Percentiles rank a stretch among this genome's conserved stretches.
phyloP scores from a whole-genome alignment of 2,113 vertebrate genomes.

The Sula dactylatra region DNA sequence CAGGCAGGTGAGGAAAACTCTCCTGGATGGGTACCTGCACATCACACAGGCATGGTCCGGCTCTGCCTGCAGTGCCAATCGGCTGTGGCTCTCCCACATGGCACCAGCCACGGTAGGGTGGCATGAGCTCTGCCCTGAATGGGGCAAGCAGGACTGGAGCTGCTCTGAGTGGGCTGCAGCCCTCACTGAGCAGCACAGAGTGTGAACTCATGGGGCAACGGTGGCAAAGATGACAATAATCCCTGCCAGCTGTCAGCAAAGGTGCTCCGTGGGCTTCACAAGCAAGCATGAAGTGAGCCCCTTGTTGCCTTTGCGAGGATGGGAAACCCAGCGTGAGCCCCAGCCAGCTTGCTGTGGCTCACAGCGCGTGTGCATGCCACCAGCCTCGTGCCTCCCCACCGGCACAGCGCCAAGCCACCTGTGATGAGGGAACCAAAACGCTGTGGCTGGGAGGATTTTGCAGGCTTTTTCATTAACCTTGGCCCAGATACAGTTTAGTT shows the following conservation, averaged over 20 bases:
- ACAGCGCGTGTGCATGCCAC: accelerated
- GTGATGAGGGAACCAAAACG: background rate
- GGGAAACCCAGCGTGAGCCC: background rate
- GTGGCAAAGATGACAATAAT: background rate
- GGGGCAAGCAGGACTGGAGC: background rate
- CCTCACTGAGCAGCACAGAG: background rate
- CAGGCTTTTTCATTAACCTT: constrained; percentile 56
- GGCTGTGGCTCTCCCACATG: accelerated
- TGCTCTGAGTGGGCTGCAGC: accelerated
- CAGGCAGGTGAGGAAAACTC: background rate
- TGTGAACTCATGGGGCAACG: accelerated
- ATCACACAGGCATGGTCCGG: accelerated
- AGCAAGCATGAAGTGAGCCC: background rate
- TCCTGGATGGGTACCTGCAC: background rate
- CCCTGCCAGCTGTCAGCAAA: background rate
- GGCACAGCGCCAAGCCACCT: background rate
- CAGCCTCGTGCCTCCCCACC: accelerated
- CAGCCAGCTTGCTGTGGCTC: background rate
- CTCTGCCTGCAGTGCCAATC: accelerated
- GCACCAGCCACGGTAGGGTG: accelerated
- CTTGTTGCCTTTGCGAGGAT: background rate
- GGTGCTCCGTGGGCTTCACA: background rate
- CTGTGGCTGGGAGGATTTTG: background rate
- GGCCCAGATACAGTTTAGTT: constrained; percentile 32
- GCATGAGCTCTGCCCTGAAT: background rate